Conservation (phyloP, 2,888 invertebrate species). For the Hydriomena furcata region DNA sequence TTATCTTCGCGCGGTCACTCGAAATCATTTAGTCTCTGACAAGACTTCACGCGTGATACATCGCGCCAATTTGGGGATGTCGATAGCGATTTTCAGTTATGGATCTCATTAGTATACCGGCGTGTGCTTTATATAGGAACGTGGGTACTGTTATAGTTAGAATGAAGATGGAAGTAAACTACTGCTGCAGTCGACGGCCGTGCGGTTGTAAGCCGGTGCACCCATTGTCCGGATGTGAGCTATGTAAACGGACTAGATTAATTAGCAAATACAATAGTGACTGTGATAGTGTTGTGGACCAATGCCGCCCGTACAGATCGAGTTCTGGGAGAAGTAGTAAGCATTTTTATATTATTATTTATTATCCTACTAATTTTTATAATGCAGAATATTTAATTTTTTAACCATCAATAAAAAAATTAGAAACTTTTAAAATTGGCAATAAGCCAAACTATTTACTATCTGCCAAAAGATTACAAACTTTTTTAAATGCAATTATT, state of each 20-base stretch:
- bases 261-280: constrained; percentile 70
- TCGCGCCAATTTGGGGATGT: constrained; percentile 70
- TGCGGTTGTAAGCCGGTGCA: constrained; percentile 44
- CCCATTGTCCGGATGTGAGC: constrained; percentile 65
- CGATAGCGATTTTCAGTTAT: constrained; percentile 64
- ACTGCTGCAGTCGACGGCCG: constrained; percentile 44
- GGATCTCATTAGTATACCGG: constrained; percentile 70
- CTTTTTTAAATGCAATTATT: too few relatives aligned
- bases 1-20: constrained; percentile 75
- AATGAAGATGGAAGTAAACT: constrained; percentile 61
- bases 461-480: too few relatives aligned
- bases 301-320: constrained; percentile 64
- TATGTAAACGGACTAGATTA: constrained; percentile 72
- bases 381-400: not conserved
- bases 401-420: too few relatives aligned
- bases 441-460: too few relatives aligned
- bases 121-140: constrained; percentile 66
- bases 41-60: constrained; percentile 75
- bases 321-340: constrained; percentile 75
- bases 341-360: constrained; percentile 41
- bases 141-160: constrained; percentile 71
- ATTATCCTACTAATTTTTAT: not conserved
- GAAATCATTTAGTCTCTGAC: constrained; percentile 76
- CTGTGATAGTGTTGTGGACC: constrained; percentile 74
- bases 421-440: too few relatives aligned